Percentiles rank a stretch among this genome's conserved stretches.
These are phyloP conservation scores for Urocolius indicus DNA, from an alignment of 2,113 vertebrate genomes.

Conservation along the genomic window DNA sequence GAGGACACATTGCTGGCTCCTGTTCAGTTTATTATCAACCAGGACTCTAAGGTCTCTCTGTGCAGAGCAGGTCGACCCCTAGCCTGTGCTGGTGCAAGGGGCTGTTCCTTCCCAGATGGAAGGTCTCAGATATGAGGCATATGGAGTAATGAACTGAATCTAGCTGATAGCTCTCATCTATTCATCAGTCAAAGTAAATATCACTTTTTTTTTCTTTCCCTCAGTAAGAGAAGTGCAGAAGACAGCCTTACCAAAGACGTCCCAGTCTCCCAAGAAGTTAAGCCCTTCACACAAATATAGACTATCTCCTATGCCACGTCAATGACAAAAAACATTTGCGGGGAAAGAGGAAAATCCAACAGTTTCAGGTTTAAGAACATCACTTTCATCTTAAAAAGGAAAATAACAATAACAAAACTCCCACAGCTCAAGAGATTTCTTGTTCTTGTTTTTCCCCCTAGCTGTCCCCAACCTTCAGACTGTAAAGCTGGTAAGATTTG, in stretches of 20 bases:
- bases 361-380: background rate
- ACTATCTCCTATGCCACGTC: background rate
- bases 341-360: conserved; percentile 1
- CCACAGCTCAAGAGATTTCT: background rate
- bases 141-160: background rate
- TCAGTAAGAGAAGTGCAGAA: background rate
- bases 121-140: too few relatives aligned
- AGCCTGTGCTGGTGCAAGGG: too few relatives aligned
- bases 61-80: too few relatives aligned
- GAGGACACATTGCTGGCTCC: too few relatives aligned
- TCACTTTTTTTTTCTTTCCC: background rate
- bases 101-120: too few relatives aligned
- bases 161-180: background rate
- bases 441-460: background rate
- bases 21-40: too few relatives aligned
- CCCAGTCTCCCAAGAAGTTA: background rate
- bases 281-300: background rate
- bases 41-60: too few relatives aligned
- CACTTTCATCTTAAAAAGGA: background rate
- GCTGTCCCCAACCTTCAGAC: background rate
- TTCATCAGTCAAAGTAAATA: background rate
- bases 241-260: background rate
- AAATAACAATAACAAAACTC: conserved; percentile 10
- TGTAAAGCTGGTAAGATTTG: background rate
- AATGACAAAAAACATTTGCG: background rate